A percentile compares a stretch with the other conserved stretches of the same genome.
phyloP scores from a whole-genome alignment of 2,113 vertebrate species.

The Varanus komodoensis region DNA sequence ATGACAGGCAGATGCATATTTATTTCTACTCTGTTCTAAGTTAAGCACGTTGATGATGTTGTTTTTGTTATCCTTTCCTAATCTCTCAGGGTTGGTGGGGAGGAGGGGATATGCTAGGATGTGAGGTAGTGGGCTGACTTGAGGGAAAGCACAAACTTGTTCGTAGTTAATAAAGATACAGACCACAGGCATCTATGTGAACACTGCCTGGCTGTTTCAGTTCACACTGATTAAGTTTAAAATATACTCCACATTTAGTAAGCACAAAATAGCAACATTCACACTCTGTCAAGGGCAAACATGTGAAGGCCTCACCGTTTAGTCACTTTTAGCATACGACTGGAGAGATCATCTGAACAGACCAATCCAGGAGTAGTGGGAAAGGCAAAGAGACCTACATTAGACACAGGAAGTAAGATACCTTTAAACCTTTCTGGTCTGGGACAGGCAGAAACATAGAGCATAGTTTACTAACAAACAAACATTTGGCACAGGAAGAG shows the following conservation, averaged over 20 bases:
- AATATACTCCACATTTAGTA: accelerated
- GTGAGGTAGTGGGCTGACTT: background rate
- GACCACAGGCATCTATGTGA: accelerated
- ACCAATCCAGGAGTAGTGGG: conserved; percentile 44
- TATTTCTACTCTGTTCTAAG: conserved; percentile 13
- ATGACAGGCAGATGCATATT: background rate
- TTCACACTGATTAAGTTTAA: background rate
- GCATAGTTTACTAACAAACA: conserved; percentile 39
- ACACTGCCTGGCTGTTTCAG: background rate
- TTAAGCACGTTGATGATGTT: background rate
- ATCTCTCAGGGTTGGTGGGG: background rate
- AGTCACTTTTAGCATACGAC: conserved; percentile 33
- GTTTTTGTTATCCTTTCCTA: background rate
- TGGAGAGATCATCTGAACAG: conserved; percentile 56
- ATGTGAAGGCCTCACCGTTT: conserved; percentile 32
- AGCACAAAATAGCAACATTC: background rate
- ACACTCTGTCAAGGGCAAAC: conserved; percentile 50
- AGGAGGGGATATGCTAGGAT: conserved; percentile 4
- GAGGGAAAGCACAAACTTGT: background rate
- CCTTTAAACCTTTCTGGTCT: conserved; percentile 31
- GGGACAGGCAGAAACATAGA: conserved; percentile 27
- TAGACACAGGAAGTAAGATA: conserved; percentile 58
- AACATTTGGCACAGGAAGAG: conserved; percentile 24
- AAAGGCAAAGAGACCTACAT: conserved; percentile 55
- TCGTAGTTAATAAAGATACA: background rate